Conservation (phyloP, 2,113 vertebrate species). For the Bufo bufo region DNA sequence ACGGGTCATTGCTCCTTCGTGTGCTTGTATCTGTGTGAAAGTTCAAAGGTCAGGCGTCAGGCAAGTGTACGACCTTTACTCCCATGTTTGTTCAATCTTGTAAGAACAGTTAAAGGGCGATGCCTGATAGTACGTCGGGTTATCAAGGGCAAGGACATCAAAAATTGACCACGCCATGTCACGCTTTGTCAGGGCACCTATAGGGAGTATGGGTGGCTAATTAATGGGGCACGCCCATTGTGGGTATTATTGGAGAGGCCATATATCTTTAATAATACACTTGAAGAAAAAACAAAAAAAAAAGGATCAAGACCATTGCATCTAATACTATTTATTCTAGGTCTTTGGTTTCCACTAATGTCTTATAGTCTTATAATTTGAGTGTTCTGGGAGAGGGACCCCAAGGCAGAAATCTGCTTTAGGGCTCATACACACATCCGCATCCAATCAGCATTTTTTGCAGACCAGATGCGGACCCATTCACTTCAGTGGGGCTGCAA, state of each 20-base stretch:
- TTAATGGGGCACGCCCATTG: background rate
- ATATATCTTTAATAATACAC: background rate
- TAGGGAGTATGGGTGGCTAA: background rate
- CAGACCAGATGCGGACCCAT: no score
- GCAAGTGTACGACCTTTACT: background rate
- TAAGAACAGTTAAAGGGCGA: slow-evolving; percentile 5
- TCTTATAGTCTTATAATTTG: no score
- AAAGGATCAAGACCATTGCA: background rate
- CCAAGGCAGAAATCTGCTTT: no score
- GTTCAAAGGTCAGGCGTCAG: slow-evolving; percentile 20
- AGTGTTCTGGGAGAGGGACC: no score
- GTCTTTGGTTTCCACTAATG: no score
- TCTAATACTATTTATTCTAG: background rate
- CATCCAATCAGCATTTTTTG: no score
- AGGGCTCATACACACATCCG: no score
- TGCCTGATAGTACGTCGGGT: background rate
- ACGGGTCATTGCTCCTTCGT: background rate
- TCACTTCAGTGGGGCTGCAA: no score
- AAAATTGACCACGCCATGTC: background rate
- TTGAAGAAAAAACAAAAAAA: background rate
- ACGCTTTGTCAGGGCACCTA: background rate
- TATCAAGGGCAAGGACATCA: background rate
- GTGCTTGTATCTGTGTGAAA: slow-evolving; percentile 38
- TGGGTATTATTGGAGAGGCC: background rate
- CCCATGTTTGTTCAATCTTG: slow-evolving; percentile 16